Base-by-base conservation (phyloP, 2,113 vertebrate genomes). In the Noctilio leporinus region DNA sequence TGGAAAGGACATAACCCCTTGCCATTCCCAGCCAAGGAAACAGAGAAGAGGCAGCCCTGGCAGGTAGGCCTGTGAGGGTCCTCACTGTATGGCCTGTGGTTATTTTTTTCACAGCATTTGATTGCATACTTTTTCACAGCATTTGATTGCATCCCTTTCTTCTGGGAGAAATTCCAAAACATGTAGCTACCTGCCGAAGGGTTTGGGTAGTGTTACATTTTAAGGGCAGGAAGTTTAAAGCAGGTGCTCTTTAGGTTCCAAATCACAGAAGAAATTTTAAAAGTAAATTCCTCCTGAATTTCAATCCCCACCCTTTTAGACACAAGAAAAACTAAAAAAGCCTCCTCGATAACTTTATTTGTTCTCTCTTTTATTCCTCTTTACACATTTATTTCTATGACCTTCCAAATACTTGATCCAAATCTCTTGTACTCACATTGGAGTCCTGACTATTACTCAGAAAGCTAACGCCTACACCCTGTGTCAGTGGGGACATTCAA, bases 131-230 rank as follows among this genome's bases (percentile, higher is more conserved):
- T 95, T 92, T 96, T 91, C 5, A 89, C n/a, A 72, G 43, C 35
- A 26, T 97, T 86, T 96, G 97, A 97, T 97, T 96, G 97, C 95
- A 98, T 95, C 69, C 89, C 73, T 95, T 92, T 96, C 97, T 98
- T 77, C 96, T 95, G 5, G 80, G 95, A 98, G 95, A 96, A 98
- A 96, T 97, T 90, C 91, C 59, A 70, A 89, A 97, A 92, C 97
- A 92, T 86, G 97, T 95, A 88, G 87, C 85, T 72, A 96, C 98
- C 97, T 73, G 98, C 95, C 88, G 72, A 65, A 94, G 84, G 90
- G 80, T 43, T 72, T 53, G 53, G 77, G 77, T 12, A 51, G 19
- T 28, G 85, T 14, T 55, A 64, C 49, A 45, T 93, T 92, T 86
- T 76, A 90, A 91, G 94, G 86, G 95, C 55, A 94, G 80, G 45